Evolutionary conservation across 2,113 vertebrate species (phyloP).

Genomic region (Coptodon rendalli): DNA sequence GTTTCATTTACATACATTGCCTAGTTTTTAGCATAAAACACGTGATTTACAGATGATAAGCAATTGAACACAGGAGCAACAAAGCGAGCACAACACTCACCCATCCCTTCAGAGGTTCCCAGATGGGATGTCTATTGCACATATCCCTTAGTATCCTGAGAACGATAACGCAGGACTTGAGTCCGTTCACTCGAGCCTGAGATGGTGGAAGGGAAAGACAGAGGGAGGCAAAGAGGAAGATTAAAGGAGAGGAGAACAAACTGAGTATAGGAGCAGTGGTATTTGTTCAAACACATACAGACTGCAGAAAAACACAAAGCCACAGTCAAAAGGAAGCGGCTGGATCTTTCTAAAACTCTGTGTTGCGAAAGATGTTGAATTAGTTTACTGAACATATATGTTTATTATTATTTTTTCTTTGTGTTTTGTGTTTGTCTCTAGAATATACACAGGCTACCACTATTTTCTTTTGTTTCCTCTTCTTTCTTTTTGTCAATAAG

Average conservation of each 20-base stretch:
- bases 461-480: neutral
- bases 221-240: neutral
- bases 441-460: neutral
- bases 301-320: conserved; percentile 12
- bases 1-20: neutral
- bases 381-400: neutral
- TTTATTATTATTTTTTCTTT: neutral
- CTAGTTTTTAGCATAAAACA: neutral
- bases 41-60: neutral
- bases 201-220: conserved; percentile 66
- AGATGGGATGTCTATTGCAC: conserved; percentile 94
- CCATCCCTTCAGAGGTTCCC: conserved; percentile 99
- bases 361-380: neutral
- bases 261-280: neutral
- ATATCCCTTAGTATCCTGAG: conserved; percentile 97
- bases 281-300: conserved; percentile 13
- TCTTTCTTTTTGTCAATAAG: conserved; percentile 27
- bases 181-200: conserved; percentile 97
- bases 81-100: conserved; percentile 74
- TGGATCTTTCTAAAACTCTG: neutral
- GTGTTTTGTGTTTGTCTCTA: neutral
- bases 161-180: conserved; percentile 98
- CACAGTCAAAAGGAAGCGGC: neutral
- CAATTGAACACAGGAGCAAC: neutral
- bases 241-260: conserved; percentile 25